A percentile compares a stretch with the other conserved stretches of the same genome.
Conservation (phyloP, 1,140 invertebrate genomes). For the Temnothorax curvispinosus region DNA sequence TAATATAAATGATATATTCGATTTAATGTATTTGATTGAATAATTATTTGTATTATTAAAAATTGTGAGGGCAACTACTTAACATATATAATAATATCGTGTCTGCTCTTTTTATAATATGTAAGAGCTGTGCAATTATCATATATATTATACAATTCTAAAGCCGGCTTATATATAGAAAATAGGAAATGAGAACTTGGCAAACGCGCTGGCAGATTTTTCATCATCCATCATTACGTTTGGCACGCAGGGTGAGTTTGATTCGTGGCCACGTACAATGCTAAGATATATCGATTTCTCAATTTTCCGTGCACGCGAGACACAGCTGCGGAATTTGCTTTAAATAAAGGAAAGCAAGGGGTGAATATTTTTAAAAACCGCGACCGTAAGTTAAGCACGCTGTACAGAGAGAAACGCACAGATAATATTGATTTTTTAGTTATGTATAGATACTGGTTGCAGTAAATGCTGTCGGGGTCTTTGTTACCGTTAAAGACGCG, state of each 20-base stretch:
- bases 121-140: background rate
- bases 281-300: background rate
- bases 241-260: slow-evolving; percentile 13
- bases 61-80: background rate
- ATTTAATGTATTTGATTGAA: background rate
- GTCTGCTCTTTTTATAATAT: background rate
- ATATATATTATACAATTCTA: background rate
- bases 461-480: slow-evolving; percentile 40
- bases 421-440: slow-evolving; percentile 60
- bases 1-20: background rate
- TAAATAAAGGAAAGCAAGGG: background rate
- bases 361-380: slow-evolving; percentile 39
- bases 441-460: slow-evolving; percentile 49
- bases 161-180: background rate
- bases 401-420: slow-evolving; percentile 46
- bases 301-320: slow-evolving; percentile 30
- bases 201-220: background rate
- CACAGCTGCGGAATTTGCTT: background rate
- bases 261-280: background rate
- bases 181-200: slow-evolving; percentile 4
- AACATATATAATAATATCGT: background rate
- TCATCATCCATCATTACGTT: slow-evolving; percentile 32
- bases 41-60: background rate
- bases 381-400: slow-evolving; percentile 27
- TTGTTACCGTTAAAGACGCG: slow-evolving; percentile 51